Evolutionary conservation across 2,888 invertebrate genomes (phyloP).

Genomic region (Calliopum simillimum): DNA sequence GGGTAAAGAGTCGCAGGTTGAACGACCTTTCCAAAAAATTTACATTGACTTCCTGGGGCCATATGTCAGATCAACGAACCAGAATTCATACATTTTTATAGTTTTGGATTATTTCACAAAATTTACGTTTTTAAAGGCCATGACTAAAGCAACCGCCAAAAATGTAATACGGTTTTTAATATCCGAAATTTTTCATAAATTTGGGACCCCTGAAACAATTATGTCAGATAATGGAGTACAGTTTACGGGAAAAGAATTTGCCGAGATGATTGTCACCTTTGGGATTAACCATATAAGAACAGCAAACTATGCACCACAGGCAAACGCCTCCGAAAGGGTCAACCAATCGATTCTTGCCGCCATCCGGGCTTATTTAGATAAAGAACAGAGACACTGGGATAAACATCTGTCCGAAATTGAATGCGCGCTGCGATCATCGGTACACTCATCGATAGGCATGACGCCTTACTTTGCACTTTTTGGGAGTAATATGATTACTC

Average conservation of each 20-base stretch:
- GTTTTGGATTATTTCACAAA: constrained; percentile 19
- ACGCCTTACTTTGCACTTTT: too few relatives aligned
- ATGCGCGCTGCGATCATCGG: too few relatives aligned
- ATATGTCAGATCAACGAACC: constrained; percentile 2
- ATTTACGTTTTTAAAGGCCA: constrained; percentile 7
- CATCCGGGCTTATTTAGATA: too few relatives aligned
- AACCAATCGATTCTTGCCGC: too few relatives aligned
- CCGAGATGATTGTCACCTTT: background rate
- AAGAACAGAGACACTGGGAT: too few relatives aligned
- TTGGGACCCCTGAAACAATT: background rate
- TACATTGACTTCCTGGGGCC: constrained; percentile 26
- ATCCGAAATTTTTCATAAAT: background rate
- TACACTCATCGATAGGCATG: too few relatives aligned
- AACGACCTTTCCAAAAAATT: constrained; percentile 29
- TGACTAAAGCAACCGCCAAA: constrained; percentile 12
- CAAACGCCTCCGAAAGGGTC: background rate
- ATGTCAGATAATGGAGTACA: background rate
- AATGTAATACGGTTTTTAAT: constrained; percentile 10
- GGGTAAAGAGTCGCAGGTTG: constrained; percentile 16
- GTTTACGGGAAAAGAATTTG: background rate
- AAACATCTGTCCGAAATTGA: too few relatives aligned
- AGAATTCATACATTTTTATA: constrained; percentile 20
- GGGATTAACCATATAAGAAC: background rate
- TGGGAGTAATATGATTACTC: too few relatives aligned
- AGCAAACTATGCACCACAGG: background rate